These are phyloP conservation scores for Nomada fabriciana DNA, from an alignment of 2,888 invertebrate genomes.

Conservation along the genomic window DNA sequence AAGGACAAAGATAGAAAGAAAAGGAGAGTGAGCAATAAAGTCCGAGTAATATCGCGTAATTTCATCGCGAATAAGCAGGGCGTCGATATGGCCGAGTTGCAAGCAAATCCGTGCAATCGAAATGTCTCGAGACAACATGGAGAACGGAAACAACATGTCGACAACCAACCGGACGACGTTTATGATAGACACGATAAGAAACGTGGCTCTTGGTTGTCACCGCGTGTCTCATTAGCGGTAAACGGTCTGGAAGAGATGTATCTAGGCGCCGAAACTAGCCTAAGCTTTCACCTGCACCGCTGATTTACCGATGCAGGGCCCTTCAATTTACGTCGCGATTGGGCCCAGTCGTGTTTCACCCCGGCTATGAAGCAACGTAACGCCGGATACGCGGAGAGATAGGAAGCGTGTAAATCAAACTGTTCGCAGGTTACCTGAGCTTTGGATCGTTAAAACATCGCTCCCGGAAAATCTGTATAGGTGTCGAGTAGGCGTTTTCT, in stretches of 20 bases:
- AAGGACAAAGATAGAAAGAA: background rate
- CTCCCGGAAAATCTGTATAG: constrained; percentile 14
- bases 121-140: constrained; percentile 29
- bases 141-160: constrained; percentile 47
- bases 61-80: constrained; percentile 69
- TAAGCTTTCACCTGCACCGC: constrained; percentile 63
- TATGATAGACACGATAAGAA: constrained; percentile 74
- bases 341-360: constrained; percentile 29
- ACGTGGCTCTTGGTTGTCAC: constrained; percentile 70
- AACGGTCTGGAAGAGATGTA: constrained; percentile 65
- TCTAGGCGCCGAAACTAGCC: constrained; percentile 68
- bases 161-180: constrained; percentile 61
- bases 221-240: constrained; percentile 77
- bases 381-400: constrained; percentile 52
- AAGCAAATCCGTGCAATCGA: constrained; percentile 47
- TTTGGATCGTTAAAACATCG: constrained; percentile 39
- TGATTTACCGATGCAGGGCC: constrained; percentile 66
- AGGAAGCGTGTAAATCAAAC: constrained; percentile 64
- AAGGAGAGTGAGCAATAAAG: background rate
- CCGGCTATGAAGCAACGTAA: constrained; percentile 23
- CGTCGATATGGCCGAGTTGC: constrained; percentile 59
- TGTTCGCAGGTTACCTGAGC: constrained; percentile 25
- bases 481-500: constrained; percentile 26
- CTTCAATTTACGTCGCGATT: constrained; percentile 57
- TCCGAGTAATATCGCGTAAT: constrained; percentile 70